Conservation (phyloP, 2,888 invertebrate species). For the Drosophila melanosoma region DNA sequence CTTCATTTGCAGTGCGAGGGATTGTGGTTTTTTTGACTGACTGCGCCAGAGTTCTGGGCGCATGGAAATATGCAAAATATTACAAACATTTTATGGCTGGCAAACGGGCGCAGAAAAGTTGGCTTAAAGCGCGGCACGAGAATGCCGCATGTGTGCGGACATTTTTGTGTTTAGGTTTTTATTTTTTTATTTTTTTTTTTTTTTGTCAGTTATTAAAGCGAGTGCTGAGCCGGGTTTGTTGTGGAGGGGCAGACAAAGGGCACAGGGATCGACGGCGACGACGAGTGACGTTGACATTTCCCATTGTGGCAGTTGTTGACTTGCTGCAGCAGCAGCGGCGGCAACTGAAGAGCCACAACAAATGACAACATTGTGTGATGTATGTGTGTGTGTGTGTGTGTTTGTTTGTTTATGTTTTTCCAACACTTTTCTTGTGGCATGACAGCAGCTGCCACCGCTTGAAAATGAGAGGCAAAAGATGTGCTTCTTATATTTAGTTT, state of each 20-base stretch:
- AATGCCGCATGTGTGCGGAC: constrained; percentile 52
- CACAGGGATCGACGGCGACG: constrained; percentile 13
- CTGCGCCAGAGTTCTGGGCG: constrained; percentile 12
- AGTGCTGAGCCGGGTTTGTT: not conserved
- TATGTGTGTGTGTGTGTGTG: constrained; percentile 14
- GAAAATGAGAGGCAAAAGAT: constrained; percentile 4
- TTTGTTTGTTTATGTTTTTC: constrained; percentile 30
- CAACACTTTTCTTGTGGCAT: constrained; percentile 42
- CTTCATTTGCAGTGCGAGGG: not conserved
- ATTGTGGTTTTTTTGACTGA: constrained; percentile 46
- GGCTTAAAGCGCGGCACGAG: constrained; percentile 21
- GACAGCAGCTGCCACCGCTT: constrained; percentile 42
- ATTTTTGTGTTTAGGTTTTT: constrained; percentile 43
- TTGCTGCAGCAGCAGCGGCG: constrained; percentile 24
- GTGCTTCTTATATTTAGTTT: constrained; percentile 2
- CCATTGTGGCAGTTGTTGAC: constrained; percentile 54
- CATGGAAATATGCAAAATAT: constrained; percentile 60
- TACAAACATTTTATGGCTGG: constrained; percentile 44
- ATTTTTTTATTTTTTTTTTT: constrained; percentile 12
- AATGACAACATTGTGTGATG: constrained; percentile 25
- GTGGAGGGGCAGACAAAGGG: not conserved
- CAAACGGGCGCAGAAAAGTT: constrained; percentile 1
- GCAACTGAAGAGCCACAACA: constrained; percentile 33
- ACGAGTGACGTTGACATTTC: constrained; percentile 46
- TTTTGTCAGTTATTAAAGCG: constrained; percentile 29